These are phyloP conservation scores for Latrodectus elegans DNA, from an alignment of 2,888 invertebrate genomes.

Conservation along the genomic window DNA sequence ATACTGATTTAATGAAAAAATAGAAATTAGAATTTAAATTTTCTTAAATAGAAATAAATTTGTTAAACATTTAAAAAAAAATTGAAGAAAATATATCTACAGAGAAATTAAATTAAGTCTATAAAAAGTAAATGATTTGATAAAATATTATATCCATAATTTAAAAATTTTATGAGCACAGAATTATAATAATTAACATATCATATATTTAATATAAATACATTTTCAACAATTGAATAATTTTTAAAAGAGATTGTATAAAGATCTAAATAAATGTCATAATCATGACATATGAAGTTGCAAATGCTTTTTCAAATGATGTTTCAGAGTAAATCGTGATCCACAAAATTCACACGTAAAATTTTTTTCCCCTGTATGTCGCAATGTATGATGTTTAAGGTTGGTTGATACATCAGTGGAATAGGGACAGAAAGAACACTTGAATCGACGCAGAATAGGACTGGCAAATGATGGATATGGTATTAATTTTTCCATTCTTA, in stretches of 20 bases:
- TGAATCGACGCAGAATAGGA: constrained; percentile 33
- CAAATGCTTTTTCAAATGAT: constrained; percentile 52
- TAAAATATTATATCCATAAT: too few relatives aligned
- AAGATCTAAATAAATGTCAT: background rate
- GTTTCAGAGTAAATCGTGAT: constrained; percentile 44
- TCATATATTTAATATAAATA: too few relatives aligned
- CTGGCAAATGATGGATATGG: constrained; percentile 16
- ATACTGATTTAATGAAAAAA: too few relatives aligned
- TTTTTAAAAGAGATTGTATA: background rate
- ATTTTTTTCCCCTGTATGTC: constrained; percentile 48
- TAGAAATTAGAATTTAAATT: too few relatives aligned
- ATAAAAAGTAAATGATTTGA: too few relatives aligned
- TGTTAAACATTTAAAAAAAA: too few relatives aligned
- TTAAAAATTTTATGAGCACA: too few relatives aligned
- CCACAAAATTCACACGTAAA: constrained; percentile 37
- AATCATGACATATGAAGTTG: background rate
- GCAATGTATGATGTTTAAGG: constrained; percentile 48
- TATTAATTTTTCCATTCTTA: constrained; percentile 7
- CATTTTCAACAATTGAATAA: background rate
- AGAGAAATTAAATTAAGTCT: too few relatives aligned
- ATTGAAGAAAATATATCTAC: too few relatives aligned
- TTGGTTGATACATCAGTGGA: constrained; percentile 47
- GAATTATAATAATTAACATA: too few relatives aligned
- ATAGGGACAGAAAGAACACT: constrained; percentile 41
- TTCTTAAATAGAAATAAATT: too few relatives aligned